Conservation (phyloP, 2,113 vertebrate genomes). For the Toxostoma redivivum region DNA sequence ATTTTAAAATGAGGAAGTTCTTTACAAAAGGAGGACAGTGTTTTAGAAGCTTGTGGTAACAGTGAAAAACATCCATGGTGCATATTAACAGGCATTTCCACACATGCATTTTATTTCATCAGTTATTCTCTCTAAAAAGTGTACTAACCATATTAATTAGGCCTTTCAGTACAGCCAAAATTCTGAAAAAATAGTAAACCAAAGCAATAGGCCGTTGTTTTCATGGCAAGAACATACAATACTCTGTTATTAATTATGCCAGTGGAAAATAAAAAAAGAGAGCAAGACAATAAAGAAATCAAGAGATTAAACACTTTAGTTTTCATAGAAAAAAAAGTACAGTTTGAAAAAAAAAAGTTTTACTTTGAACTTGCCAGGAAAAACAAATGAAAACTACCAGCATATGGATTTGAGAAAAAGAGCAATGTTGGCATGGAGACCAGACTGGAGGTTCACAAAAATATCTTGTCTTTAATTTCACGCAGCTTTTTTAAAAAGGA, state of each 20-base stretch:
- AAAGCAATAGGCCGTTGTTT: background rate
- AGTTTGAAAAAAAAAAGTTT: background rate
- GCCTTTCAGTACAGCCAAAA: background rate
- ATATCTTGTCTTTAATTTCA: constrained; percentile 23
- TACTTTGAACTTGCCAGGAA: constrained; percentile 34
- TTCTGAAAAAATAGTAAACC: background rate
- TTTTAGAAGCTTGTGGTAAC: background rate
- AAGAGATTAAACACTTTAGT: background rate
- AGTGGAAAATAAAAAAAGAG: background rate
- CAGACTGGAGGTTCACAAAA: constrained; percentile 48
- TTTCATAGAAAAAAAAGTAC: background rate
- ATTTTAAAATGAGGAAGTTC: background rate
- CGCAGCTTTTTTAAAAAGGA: background rate
- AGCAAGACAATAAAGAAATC: background rate
- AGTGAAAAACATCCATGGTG: background rate
- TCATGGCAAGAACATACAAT: background rate
- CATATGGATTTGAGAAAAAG: constrained; percentile 57
- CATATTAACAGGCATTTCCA: background rate
- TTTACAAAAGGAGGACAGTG: background rate
- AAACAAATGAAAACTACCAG: constrained; percentile 42
- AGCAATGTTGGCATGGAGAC: constrained; percentile 59
- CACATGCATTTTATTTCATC: background rate
- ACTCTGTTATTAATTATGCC: background rate
- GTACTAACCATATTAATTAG: background rate
- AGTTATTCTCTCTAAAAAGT: background rate